phyloP scores from a whole-genome alignment of 2,888 invertebrate genomes.

The Cantharis flavilabris region DNA sequence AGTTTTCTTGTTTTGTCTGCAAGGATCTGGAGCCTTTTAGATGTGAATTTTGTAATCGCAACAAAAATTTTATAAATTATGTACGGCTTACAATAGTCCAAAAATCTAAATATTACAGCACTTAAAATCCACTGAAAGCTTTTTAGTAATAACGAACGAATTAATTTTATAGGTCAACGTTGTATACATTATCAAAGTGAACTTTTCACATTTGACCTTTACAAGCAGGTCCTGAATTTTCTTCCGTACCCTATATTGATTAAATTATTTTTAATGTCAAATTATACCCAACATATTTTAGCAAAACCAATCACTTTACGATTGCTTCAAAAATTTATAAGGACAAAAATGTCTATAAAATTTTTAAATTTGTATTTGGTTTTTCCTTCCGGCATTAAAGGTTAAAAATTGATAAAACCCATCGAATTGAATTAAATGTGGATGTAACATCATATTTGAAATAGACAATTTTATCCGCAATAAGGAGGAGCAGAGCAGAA shows the following conservation, averaged over 20 bases:
- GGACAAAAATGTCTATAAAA: background rate
- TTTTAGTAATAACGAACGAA: background rate
- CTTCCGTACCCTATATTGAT: background rate
- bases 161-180: slow-evolving; percentile 18
- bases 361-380: background rate
- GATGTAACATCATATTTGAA: slow-evolving; percentile 14
- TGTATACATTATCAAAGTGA: slow-evolving; percentile 18
- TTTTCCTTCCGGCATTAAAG: background rate
- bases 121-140: background rate
- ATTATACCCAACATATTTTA: background rate
- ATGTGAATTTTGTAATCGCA: background rate
- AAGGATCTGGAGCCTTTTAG: background rate
- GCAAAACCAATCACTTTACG: too few relatives aligned
- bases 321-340: background rate
- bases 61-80: background rate
- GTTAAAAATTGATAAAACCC: background rate
- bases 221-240: slow-evolving; percentile 26
- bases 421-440: slow-evolving; percentile 10
- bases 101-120: background rate
- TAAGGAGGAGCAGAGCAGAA: slow-evolving; percentile 25
- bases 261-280: background rate
- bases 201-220: slow-evolving; percentile 33
- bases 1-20: background rate
- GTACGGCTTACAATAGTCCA: background rate
- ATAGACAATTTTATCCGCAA: slow-evolving; percentile 27